Evolutionary conservation across 2,888 invertebrate genomes (phyloP).

Genomic region (Chrysolina americana): DNA sequence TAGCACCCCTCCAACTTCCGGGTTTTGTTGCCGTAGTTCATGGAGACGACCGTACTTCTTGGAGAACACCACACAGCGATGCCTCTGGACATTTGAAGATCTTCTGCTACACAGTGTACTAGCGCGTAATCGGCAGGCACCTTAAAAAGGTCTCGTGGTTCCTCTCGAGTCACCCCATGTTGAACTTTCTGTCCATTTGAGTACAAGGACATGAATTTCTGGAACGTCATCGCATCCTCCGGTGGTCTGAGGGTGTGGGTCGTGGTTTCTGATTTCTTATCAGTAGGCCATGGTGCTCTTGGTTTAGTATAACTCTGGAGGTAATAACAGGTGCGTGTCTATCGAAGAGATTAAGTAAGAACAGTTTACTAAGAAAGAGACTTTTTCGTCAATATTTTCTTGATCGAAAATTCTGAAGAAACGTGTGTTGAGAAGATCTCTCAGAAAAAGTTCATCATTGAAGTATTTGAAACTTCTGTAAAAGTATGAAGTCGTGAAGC

Average conservation of each 20-base stretch:
- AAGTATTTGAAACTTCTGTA: constrained; percentile 8
- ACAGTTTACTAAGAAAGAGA: neutral
- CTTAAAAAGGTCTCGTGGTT: too few species aligned
- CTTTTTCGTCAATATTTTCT: constrained; percentile 13
- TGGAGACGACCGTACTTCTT: too few species aligned
- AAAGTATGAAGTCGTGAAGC: neutral
- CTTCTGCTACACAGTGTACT: too few species aligned
- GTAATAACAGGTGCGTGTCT: neutral
- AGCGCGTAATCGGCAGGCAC: too few species aligned
- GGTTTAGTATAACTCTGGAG: neutral
- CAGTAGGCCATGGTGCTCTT: neutral
- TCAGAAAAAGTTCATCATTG: neutral
- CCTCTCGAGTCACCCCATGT: too few species aligned
- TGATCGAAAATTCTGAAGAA: neutral
- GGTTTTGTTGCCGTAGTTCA: too few species aligned
- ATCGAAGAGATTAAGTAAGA: neutral
- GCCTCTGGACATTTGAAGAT: too few species aligned
- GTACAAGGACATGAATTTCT: neutral
- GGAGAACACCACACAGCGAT: too few species aligned
- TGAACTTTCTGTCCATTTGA: too few species aligned
- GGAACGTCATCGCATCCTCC: neutral
- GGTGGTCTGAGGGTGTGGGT: too few species aligned
- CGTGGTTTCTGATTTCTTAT: neutral
- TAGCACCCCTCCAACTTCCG: too few species aligned
- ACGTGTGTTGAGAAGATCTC: neutral